Percentiles rank a stretch among this genome's conserved stretches.
Evolutionary conservation across 2,888 invertebrate genomes (phyloP).

Genomic region (Anagyrus pseudococci): DNA sequence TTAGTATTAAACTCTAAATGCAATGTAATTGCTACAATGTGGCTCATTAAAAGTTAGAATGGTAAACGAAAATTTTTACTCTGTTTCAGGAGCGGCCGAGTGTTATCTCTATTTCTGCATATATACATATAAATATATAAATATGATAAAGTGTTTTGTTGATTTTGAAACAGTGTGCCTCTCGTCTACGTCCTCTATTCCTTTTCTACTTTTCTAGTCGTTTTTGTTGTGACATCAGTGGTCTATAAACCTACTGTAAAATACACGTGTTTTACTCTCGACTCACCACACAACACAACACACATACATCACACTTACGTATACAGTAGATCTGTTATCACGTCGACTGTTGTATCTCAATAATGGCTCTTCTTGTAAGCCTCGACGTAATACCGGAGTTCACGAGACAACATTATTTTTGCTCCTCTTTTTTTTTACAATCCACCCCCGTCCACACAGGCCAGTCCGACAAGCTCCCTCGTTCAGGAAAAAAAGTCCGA

Average conservation of each 20-base stretch:
- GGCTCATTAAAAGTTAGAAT: neutral
- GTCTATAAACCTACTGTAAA: no score
- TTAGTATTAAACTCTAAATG: no score
- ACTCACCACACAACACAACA: slow-evolving; percentile 12
- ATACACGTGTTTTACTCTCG: no score
- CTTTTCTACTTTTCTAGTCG: slow-evolving; percentile 54
- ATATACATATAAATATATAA: slow-evolving; percentile 42
- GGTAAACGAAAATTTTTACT: slow-evolving; percentile 50
- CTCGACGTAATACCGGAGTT: no score
- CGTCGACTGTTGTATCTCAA: no score
- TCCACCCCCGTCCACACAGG: no score
- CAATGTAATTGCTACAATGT: neutral
- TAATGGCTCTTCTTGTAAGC: no score
- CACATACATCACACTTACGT: slow-evolving; percentile 22
- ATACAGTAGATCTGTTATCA: slow-evolving; percentile 9
- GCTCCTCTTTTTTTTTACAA: no score
- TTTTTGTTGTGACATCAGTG: slow-evolving; percentile 49
- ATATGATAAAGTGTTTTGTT: slow-evolving; percentile 33
- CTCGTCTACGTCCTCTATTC: slow-evolving; percentile 47
- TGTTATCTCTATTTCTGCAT: no score
- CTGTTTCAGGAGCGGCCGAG: slow-evolving; percentile 61
- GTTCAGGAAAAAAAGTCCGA: no score
- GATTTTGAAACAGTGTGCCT: slow-evolving; percentile 37
- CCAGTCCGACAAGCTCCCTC: no score
- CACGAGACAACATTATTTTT: no score